Evolutionary conservation across 2,888 invertebrate species (phyloP), one percentile per base, ranked within the genome.

Genomic region (Timema podura): DNA sequence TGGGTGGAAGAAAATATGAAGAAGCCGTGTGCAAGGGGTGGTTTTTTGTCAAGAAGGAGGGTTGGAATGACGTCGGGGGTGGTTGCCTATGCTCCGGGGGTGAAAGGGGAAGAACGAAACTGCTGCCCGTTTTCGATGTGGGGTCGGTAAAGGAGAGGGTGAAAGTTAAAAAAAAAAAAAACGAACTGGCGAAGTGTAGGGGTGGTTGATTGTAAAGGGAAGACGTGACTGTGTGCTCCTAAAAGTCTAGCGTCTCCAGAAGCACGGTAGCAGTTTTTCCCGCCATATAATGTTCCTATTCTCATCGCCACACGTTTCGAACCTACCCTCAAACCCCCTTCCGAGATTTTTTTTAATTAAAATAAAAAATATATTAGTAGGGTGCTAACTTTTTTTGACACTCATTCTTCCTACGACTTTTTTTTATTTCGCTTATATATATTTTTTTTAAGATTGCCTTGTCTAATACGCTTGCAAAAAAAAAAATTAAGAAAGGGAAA

Each of bases 341-440:
- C 59, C 59, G 59, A 7, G 69, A 69, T 69, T 48, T 66, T 69
- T 65, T 69, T 69, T 69, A 69, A 69, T 69, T 69, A 69, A 69
- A 69, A 69, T 65, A 64, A 30, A 10, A 49, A 49, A 59, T 44
- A 69, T 65, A 69, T 69, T 65, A 69, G 65, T 65, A 57, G 48
- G 65, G 69, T 69, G 65, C 69, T 69, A 69, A 69, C 65, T 69
- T 69, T 64, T 48, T 65, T 44, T 65, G 48, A 65, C 57, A 48
- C 44, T 6, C 59, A 6, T 44, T 16, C 30, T 59, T 59, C 16
- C 7, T 9, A 59, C 16, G 11, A 6, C 15, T 44, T 44, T 16
- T 44, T 16, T 59, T 16, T 15, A 44, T 44, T 59, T 44, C 16
- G 59, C 59, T 59, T 59, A 16, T 15, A 11, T 59, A 5, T 8